phyloP scores from a whole-genome alignment of 2,113 vertebrate genomes.

The Galemys pyrenaicus region DNA sequence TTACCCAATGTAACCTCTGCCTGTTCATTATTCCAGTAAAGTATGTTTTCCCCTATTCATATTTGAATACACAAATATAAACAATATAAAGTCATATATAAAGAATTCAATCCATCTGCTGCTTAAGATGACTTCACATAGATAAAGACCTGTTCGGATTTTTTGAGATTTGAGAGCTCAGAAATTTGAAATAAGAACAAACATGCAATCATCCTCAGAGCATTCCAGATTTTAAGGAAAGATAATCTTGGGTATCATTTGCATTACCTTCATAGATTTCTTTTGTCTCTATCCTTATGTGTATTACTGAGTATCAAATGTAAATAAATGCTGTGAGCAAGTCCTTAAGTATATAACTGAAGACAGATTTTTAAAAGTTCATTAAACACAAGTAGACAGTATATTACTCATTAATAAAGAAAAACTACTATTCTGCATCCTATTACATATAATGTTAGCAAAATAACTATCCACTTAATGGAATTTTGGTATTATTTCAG shows the following conservation, averaged over 20 bases:
- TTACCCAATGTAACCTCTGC: not conserved
- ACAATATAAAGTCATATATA: not conserved
- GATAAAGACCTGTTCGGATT: not conserved
- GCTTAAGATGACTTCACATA: conserved; percentile 33
- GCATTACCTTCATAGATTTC: no score
- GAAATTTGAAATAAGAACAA: conserved; percentile 28
- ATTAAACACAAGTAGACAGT: not conserved
- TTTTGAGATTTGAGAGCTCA: not conserved
- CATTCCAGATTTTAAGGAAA: conserved; percentile 16
- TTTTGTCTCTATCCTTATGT: no score
- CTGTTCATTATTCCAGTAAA: not conserved
- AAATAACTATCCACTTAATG: not conserved
- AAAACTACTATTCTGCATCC: not conserved
- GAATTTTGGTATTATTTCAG: conserved; percentile 1
- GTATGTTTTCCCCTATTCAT: not conserved
- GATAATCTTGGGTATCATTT: no score
- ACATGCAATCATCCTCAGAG: not conserved
- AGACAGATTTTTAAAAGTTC: not conserved
- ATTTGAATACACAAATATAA: not conserved
- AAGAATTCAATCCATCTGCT: not conserved
- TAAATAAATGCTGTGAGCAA: no score
- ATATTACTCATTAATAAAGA: conserved; percentile 21
- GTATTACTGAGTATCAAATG: no score
- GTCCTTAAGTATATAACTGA: no score
- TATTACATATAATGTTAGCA: not conserved